A percentile compares a stretch with the other conserved stretches of the same genome.
phyloP scores from a whole-genome alignment of 2,113 vertebrate species.

The Scatophagus argus region DNA sequence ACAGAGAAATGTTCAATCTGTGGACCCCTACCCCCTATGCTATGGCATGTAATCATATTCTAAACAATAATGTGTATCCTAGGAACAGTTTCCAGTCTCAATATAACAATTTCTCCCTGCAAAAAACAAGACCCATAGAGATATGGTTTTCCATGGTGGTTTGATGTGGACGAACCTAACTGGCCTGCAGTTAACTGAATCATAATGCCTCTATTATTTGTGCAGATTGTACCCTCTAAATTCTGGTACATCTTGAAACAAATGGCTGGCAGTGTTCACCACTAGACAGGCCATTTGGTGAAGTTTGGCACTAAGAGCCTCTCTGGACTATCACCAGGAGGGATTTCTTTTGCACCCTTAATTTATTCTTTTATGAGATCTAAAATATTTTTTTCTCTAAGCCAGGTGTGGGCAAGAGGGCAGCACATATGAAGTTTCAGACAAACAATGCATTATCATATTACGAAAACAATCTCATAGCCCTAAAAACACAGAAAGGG shows the following conservation, averaged over 20 bases:
- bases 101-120: not conserved
- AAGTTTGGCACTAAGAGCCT: constrained; percentile 35
- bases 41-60: not conserved
- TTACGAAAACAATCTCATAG: constrained; percentile 62
- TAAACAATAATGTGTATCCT: not conserved
- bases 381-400: constrained; percentile 25
- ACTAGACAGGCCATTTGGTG: constrained; percentile 31
- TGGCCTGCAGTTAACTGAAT: constrained; percentile 13
- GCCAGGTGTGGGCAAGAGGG: constrained; percentile 56
- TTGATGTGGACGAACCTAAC: constrained; percentile 17
- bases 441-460: constrained; percentile 73
- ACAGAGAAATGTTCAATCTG: not conserved
- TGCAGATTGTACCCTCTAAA: constrained; percentile 26
- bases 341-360: constrained; percentile 5
- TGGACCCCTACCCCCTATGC: not conserved
- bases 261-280: constrained; percentile 24
- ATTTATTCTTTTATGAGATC: constrained; percentile 44
- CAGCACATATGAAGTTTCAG: constrained; percentile 56
- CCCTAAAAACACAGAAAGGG: constrained; percentile 42
- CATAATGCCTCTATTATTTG: constrained; percentile 28
- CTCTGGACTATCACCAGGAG: constrained; percentile 3
- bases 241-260: constrained; percentile 44
- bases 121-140: not conserved
- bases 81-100: not conserved
- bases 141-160: not conserved